These are phyloP conservation scores for Agonum fuliginosum DNA, from an alignment of 2,888 invertebrate genomes.

Conservation along the genomic window DNA sequence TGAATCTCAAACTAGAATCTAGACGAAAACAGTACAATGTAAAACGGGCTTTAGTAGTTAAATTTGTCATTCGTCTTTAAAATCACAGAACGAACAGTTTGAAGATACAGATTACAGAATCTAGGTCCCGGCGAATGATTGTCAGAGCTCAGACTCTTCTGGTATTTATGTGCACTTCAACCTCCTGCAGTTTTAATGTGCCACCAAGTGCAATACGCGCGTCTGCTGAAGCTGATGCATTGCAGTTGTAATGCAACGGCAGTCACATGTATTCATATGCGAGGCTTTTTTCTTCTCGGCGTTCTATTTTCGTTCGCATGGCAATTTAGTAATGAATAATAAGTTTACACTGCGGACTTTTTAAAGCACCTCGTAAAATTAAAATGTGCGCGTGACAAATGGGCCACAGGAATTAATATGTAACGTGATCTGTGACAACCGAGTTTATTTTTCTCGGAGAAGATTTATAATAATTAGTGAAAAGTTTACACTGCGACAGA, in stretches of 20 bases:
- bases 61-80: too few relatives aligned
- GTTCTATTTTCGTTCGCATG: constrained; percentile 6
- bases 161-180: constrained; percentile 19
- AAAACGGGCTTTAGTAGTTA: too few relatives aligned
- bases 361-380: constrained; percentile 40
- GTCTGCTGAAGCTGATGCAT: background rate
- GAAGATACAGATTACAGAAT: too few relatives aligned
- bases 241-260: constrained; percentile 18
- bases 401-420: constrained; percentile 36
- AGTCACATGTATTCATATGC: constrained; percentile 29
- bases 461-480: background rate
- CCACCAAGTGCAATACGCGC: background rate
- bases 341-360: constrained; percentile 45
- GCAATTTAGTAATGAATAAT: constrained; percentile 52
- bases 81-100: too few relatives aligned
- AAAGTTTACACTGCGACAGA: background rate
- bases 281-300: constrained; percentile 9
- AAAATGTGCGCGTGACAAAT: constrained; percentile 30
- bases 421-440: background rate
- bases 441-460: background rate
- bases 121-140: too few relatives aligned
- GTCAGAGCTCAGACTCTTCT: too few relatives aligned
- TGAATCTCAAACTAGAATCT: too few relatives aligned
- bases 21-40: too few relatives aligned
- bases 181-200: constrained; percentile 9